phyloP scores from a whole-genome alignment of 2,113 vertebrate genomes.

The Carassius gibelio region DNA sequence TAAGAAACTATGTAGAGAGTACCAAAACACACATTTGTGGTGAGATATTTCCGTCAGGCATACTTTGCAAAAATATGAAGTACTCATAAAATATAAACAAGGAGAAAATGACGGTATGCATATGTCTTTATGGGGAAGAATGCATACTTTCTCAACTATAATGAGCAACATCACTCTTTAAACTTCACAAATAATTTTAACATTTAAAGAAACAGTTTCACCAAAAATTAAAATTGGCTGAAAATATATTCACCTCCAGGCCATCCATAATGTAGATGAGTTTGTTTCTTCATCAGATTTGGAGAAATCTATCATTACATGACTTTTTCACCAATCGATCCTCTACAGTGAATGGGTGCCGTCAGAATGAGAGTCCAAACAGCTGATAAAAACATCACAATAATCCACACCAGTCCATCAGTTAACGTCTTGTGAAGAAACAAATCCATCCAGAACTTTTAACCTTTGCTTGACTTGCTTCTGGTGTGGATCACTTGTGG shows the following conservation, averaged over 20 bases:
- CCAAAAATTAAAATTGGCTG: too few relatives aligned
- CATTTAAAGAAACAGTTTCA: not conserved
- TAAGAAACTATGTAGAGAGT: not conserved
- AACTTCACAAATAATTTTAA: not conserved
- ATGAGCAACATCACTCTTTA: not conserved
- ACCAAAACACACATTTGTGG: conserved; percentile 10
- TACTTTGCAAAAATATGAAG: not conserved
- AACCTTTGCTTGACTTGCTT: not conserved
- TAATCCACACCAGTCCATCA: too few relatives aligned
- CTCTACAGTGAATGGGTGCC: not conserved
- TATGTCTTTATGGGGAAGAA: not conserved
- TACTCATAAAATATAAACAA: not conserved
- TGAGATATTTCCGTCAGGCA: not conserved
- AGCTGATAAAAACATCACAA: too few relatives aligned
- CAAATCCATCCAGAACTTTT: too few relatives aligned
- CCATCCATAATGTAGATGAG: not conserved
- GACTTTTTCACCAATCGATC: not conserved
- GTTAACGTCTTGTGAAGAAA: too few relatives aligned
- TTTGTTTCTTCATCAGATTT: too few relatives aligned
- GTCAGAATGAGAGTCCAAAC: not conserved
- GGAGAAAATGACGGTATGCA: too few relatives aligned
- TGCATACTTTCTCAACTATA: not conserved
- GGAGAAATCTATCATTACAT: not conserved
- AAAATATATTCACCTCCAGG: not conserved
- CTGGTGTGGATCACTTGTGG: too few relatives aligned